A percentile compares a stretch with the other conserved stretches of the same genome.
These are phyloP conservation scores for Zhengitettix transpicula DNA, from an alignment of 2,888 invertebrate genomes.

Conservation along the genomic window DNA sequence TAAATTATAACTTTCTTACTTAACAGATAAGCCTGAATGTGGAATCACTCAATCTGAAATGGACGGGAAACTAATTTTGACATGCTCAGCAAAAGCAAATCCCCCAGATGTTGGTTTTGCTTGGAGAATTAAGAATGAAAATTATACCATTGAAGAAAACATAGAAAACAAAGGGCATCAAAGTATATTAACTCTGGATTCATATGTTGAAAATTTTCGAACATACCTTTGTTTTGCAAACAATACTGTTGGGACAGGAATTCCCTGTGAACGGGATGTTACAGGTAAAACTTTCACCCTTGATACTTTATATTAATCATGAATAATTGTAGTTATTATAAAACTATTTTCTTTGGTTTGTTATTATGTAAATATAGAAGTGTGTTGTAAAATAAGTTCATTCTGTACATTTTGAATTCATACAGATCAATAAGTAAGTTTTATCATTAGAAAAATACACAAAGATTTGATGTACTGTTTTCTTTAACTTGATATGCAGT, in stretches of 20 bases:
- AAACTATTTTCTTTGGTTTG: no score
- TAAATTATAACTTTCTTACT: neutral
- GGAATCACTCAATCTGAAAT: slow-evolving; percentile 55
- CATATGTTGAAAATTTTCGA: slow-evolving; percentile 42
- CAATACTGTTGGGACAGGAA: slow-evolving; percentile 56
- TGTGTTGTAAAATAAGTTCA: no score
- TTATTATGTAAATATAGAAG: no score
- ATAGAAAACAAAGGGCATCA: slow-evolving; percentile 33
- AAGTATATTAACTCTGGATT: slow-evolving; percentile 45
- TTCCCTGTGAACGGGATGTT: slow-evolving; percentile 34
- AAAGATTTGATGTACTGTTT: no score
- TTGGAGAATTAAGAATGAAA: slow-evolving; percentile 73
- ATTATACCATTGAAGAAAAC: slow-evolving; percentile 52
- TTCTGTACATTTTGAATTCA: no score
- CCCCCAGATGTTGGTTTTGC: slow-evolving; percentile 60
- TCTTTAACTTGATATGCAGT: no score
- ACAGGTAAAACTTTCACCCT: slow-evolving; percentile 24
- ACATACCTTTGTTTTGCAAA: slow-evolving; percentile 75
- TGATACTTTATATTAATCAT: no score
- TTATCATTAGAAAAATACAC: no score
- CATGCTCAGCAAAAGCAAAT: slow-evolving; percentile 69
- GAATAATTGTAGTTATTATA: no score
- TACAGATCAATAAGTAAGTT: no score
- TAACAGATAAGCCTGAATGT: slow-evolving; percentile 69
- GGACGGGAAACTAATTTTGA: slow-evolving; percentile 56